These are phyloP conservation scores for Pseudomyrmex gracilis DNA, from an alignment of 1,140 invertebrate genomes.

Conservation along the genomic window DNA sequence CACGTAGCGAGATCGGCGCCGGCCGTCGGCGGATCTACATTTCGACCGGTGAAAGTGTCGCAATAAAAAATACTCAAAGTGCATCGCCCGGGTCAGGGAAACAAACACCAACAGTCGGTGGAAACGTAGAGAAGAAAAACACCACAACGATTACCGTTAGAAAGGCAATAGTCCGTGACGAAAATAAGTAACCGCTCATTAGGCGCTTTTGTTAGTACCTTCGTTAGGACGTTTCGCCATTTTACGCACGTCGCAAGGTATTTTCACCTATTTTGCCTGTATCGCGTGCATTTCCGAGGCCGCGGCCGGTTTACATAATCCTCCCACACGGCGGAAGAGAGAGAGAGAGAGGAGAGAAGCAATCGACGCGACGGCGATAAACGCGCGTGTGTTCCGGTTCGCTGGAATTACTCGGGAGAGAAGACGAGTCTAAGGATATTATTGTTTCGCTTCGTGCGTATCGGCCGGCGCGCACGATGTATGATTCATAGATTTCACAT, in stretches of 20 bases:
- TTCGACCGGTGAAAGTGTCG: conserved; percentile 60
- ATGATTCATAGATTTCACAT: conserved; percentile 73
- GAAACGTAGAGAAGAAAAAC: conserved; percentile 24
- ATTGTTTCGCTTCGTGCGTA: conserved; percentile 48
- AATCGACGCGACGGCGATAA: conserved; percentile 61
- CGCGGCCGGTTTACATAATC: conserved; percentile 65
- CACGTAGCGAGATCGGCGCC: conserved; percentile 5
- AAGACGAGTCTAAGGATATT: conserved; percentile 55
- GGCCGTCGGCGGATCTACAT: conserved; percentile 17
- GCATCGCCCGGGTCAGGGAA: neutral
- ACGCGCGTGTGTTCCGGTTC: conserved; percentile 48
- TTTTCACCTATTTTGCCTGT: conserved; percentile 65
- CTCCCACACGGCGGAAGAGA: conserved; percentile 61
- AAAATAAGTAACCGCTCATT: conserved; percentile 52
- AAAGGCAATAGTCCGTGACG: conserved; percentile 57
- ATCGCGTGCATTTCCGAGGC: conserved; percentile 63
- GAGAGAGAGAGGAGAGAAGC: neutral
- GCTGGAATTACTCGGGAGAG: conserved; percentile 44
- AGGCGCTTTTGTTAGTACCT: conserved; percentile 55
- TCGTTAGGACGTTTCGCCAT: conserved; percentile 48
- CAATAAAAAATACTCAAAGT: conserved; percentile 33
- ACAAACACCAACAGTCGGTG: neutral
- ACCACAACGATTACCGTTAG: conserved; percentile 54
- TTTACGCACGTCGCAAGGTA: conserved; percentile 43
- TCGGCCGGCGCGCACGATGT: conserved; percentile 51